Evolutionary conservation across 1,140 invertebrate genomes (phyloP).

Genomic region (Trichogramma pretiosum): DNA sequence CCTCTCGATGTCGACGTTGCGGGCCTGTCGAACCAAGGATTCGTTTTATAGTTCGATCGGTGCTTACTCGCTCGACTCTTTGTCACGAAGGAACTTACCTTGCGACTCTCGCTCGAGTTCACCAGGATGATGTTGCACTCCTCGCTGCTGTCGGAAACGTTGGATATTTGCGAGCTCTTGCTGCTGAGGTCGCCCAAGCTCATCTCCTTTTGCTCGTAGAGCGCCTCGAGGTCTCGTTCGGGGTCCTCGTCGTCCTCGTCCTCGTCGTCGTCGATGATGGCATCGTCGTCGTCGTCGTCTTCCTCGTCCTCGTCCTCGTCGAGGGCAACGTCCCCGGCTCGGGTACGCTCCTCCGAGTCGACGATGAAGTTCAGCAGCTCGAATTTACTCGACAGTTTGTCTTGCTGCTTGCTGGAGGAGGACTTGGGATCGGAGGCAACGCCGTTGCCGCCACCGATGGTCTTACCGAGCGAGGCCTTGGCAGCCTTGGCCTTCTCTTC

Average conservation of each 20-base stretch:
- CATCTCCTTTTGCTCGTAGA: conserved; percentile 43
- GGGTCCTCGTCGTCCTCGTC: conserved; percentile 40
- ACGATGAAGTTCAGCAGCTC: conserved; percentile 82
- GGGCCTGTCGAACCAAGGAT: conserved; percentile 26
- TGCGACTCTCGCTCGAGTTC: conserved; percentile 35
- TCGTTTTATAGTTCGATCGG: not conserved
- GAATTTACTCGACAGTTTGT: conserved; percentile 61
- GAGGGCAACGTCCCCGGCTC: conserved; percentile 46
- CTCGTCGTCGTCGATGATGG: conserved; percentile 28
- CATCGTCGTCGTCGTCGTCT: conserved; percentile 47
- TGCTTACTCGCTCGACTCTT: not conserved
- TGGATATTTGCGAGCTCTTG: conserved; percentile 49
- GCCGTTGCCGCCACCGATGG: not conserved
- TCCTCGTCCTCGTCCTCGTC: conserved; percentile 31
- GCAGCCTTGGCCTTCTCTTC: conserved; percentile 32
- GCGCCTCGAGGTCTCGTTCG: conserved; percentile 38
- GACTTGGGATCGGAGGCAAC: too few species aligned
- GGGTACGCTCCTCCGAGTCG: conserved; percentile 57
- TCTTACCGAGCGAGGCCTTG: conserved; percentile 34
- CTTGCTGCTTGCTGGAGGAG: conserved; percentile 22
- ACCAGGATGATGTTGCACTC: conserved; percentile 44
- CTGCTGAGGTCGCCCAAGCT: conserved; percentile 46
- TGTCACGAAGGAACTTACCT: conserved; percentile 24
- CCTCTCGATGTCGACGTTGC: conserved; percentile 64
- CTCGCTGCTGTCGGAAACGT: conserved; percentile 51